phyloP scores from a whole-genome alignment of 2,113 vertebrate genomes.

The Phaethornis superciliosus region DNA sequence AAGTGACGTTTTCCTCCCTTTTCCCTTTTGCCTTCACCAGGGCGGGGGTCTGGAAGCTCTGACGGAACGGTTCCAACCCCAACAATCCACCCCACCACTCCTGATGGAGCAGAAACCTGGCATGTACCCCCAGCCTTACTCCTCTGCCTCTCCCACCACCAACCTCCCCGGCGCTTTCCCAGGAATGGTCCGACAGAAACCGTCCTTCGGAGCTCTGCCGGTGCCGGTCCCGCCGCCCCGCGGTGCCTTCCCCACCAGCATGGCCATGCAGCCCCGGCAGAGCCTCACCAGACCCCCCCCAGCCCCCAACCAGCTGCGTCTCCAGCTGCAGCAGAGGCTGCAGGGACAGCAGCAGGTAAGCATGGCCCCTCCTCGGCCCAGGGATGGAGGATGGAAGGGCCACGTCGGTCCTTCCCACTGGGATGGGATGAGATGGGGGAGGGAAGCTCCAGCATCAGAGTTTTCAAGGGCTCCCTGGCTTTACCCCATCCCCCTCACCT shows the following conservation, averaged over 20 bases:
- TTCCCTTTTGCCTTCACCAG: slow-evolving; percentile 61
- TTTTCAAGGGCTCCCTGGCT: background rate
- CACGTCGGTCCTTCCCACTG: too few species aligned
- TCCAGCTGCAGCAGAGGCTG: slow-evolving; percentile 91
- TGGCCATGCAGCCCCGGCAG: slow-evolving; percentile 81
- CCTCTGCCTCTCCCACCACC: slow-evolving; percentile 76
- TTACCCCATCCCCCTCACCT: background rate
- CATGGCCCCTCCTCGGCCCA: rapidly evolving
- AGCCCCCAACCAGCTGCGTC: slow-evolving; percentile 82
- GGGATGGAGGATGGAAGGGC: background rate
- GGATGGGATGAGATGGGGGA: background rate
- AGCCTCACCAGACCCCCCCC: slow-evolving; percentile 79
- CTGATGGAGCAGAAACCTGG: slow-evolving; percentile 85
- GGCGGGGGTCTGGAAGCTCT: slow-evolving; percentile 87
- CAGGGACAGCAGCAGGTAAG: slow-evolving; percentile 91
- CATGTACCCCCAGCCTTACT: slow-evolving; percentile 85
- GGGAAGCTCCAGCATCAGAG: background rate
- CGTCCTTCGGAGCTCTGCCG: slow-evolving; percentile 77
- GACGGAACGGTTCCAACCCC: slow-evolving; percentile 81
- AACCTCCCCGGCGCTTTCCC: slow-evolving; percentile 77
- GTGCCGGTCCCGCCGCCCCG: slow-evolving; percentile 77
- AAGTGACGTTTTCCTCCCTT: background rate
- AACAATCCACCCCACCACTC: slow-evolving; percentile 74
- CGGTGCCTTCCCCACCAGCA: slow-evolving; percentile 79
- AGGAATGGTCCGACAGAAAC: slow-evolving; percentile 82